These are phyloP conservation scores for Pandemis cinnamomeana DNA, from an alignment of 2,888 invertebrate genomes.

Conservation along the genomic window DNA sequence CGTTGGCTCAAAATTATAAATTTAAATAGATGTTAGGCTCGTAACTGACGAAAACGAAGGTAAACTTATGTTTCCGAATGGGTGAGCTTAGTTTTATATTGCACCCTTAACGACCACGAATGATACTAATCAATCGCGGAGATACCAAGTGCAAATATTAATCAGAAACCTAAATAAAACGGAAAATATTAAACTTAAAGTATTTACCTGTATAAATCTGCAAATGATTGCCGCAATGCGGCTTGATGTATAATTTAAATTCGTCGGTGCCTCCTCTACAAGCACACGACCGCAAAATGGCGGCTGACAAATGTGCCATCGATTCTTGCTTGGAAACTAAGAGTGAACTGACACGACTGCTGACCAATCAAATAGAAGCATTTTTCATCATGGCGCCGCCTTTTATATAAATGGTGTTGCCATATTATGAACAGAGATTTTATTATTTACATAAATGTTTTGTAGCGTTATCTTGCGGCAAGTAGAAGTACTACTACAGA, in stretches of 20 bases:
- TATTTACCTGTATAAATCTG: constrained; percentile 61
- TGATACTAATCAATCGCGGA: constrained; percentile 79
- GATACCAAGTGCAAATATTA: constrained; percentile 85
- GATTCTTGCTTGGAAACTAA: constrained; percentile 40
- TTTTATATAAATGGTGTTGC: constrained; percentile 72
- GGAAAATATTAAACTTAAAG: constrained; percentile 24
- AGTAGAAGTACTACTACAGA: constrained; percentile 46
- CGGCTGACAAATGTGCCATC: constrained; percentile 56
- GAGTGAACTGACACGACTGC: constrained; percentile 42
- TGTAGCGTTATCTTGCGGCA: constrained; percentile 52
- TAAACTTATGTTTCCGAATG: constrained; percentile 77
- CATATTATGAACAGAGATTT: constrained; percentile 49
- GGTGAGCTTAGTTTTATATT: constrained; percentile 79
- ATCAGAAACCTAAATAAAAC: constrained; percentile 8
- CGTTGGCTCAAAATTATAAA: not conserved
- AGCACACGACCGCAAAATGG: constrained; percentile 68
- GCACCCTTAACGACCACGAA: constrained; percentile 86
- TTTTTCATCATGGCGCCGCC: constrained; percentile 58
- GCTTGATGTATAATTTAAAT: constrained; percentile 60
- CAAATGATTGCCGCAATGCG: constrained; percentile 72
- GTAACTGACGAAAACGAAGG: constrained; percentile 82
- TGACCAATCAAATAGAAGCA: constrained; percentile 78
- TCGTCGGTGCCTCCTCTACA: constrained; percentile 44
- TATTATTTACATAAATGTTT: not conserved
- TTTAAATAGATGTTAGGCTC: constrained; percentile 70